A percentile compares a stretch with the other conserved stretches of the same genome.
phyloP scores from a whole-genome alignment of 2,113 vertebrate genomes.

The Grammomys surdaster region DNA sequence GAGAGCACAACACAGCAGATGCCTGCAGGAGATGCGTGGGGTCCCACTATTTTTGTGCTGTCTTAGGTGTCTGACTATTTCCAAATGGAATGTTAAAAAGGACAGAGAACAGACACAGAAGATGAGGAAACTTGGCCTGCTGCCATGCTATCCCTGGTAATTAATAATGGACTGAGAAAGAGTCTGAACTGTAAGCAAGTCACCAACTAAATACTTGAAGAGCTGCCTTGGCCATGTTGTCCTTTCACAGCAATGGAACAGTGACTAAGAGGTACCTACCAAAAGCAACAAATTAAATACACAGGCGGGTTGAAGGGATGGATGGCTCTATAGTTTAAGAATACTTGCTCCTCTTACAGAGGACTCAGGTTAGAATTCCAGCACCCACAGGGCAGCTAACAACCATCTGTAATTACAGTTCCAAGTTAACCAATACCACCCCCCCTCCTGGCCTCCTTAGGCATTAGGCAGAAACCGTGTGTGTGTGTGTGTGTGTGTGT shows the following conservation, averaged over 20 bases:
- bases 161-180: background rate
- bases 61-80: background rate
- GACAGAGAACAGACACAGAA: background rate
- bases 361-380: background rate
- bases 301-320: background rate
- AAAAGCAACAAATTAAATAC: background rate
- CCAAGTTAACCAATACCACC: no score
- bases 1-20: no score
- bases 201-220: background rate
- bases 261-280: background rate
- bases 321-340: background rate
- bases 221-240: background rate
- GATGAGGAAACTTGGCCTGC: background rate
- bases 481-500: no score
- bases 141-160: background rate
- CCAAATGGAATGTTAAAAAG: background rate
- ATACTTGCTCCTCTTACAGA: background rate
- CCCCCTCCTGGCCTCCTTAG: background rate
- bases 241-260: background rate
- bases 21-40: no score
- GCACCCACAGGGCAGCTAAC: background rate
- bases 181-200: background rate
- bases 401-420: background rate
- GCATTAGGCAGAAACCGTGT: no score
- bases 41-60: no score